Evolutionary conservation across 1,140 invertebrate species (phyloP).

Genomic region (Euura saliciscinereae): DNA sequence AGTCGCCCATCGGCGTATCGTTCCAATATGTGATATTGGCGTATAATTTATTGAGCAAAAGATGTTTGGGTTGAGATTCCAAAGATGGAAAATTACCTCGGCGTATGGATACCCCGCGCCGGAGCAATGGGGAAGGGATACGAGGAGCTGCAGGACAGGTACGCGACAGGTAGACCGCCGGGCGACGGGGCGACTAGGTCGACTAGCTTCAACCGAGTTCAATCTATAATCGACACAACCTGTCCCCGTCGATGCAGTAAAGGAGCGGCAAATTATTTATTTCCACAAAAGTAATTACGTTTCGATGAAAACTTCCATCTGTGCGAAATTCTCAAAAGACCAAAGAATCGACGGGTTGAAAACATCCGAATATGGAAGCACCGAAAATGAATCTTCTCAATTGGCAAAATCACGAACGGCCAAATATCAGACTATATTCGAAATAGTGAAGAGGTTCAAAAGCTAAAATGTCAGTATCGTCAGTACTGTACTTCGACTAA

Average conservation of each 20-base stretch:
- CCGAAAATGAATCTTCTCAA: too few relatives aligned
- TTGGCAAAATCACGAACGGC: too few relatives aligned
- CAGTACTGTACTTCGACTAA: too few relatives aligned
- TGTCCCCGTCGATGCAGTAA: neutral
- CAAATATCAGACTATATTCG: too few relatives aligned
- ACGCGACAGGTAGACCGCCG: neutral
- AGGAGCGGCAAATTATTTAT: neutral
- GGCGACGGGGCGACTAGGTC: too few relatives aligned
- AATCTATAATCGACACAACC: conserved; percentile 2
- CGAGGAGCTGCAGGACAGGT: neutral
- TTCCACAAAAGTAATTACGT: neutral
- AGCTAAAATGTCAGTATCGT: too few relatives aligned
- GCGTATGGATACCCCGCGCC: neutral
- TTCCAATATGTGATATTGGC: neutral
- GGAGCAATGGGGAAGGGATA: neutral
- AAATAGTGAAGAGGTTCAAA: too few relatives aligned
- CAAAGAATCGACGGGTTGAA: too few relatives aligned
- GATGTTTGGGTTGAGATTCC: neutral
- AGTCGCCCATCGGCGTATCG: neutral
- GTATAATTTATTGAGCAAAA: neutral
- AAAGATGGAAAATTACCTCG: neutral
- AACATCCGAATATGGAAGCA: too few relatives aligned
- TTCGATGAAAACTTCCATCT: neutral
- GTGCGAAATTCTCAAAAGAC: too few relatives aligned
- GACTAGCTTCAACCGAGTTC: neutral